These are phyloP conservation scores for Napeogenes sylphis DNA, from an alignment of 2,888 invertebrate genomes.

Conservation along the genomic window DNA sequence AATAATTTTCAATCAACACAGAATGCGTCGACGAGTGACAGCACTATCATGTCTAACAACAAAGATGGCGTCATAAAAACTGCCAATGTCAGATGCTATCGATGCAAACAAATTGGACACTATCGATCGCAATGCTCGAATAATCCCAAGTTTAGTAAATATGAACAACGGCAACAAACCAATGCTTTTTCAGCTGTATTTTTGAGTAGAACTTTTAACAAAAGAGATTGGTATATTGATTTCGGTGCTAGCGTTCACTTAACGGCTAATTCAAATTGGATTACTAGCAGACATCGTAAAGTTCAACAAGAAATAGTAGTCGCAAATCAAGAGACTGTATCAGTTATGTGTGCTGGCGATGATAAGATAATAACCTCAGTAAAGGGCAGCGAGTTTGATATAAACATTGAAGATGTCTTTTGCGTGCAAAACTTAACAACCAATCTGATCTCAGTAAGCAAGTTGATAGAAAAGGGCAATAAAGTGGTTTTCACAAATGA, in stretches of 20 bases:
- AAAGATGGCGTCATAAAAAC: constrained; percentile 13
- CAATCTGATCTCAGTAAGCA: constrained; percentile 19
- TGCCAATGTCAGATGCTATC: constrained; percentile 23
- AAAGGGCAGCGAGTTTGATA: constrained; percentile 13
- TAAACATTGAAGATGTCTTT: constrained; percentile 18
- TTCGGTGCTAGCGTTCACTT: constrained; percentile 31
- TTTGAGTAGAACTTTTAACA: constrained; percentile 27
- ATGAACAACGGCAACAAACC: constrained; percentile 13
- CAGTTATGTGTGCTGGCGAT: constrained; percentile 23
- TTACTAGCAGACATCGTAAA: constrained; percentile 11
- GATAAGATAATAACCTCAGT: constrained; percentile 19
- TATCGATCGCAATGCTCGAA: constrained; percentile 18
- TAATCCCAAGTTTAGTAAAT: constrained; percentile 3
- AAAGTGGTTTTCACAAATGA: constrained; percentile 14
- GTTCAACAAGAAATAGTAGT: constrained; percentile 22
- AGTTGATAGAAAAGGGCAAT: constrained; percentile 20
- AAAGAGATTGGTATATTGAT: constrained; percentile 31
- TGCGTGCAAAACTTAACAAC: constrained; percentile 22
- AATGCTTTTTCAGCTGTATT: constrained; percentile 31
- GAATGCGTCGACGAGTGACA: constrained; percentile 18
- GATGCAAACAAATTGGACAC: constrained; percentile 27
- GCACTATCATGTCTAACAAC: neutral
- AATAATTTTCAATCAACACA: constrained; percentile 2
- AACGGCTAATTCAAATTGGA: constrained; percentile 25
- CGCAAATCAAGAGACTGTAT: constrained; percentile 19